phyloP scores from a whole-genome alignment of 2,888 invertebrate species.

The Plagodis dolabraria region DNA sequence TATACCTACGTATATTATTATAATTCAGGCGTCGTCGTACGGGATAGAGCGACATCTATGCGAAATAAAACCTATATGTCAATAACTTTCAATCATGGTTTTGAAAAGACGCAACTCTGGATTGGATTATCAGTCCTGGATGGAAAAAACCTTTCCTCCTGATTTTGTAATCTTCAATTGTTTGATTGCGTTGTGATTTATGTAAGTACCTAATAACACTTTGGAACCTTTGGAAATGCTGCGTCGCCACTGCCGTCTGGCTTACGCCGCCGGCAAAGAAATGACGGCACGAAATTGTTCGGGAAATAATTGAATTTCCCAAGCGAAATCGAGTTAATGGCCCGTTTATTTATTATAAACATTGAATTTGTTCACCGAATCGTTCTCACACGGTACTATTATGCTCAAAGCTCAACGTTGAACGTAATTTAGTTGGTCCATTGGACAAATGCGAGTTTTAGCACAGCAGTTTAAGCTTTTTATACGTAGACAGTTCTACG shows the following conservation, averaged over 20 bases:
- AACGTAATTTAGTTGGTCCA: slow-evolving; percentile 27
- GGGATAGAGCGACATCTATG: too few species aligned
- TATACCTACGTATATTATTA: too few species aligned
- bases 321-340: slow-evolving; percentile 54
- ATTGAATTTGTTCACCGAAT: slow-evolving; percentile 44
- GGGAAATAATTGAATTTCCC: slow-evolving; percentile 56
- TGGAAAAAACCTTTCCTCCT: slow-evolving; percentile 16
- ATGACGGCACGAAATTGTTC: slow-evolving; percentile 38
- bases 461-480: slow-evolving; percentile 6
- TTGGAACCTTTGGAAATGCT: slow-evolving; percentile 36
- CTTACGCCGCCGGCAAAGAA: slow-evolving; percentile 25
- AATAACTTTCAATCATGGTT: too few species aligned
- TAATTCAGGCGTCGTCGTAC: too few species aligned
- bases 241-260: background rate
- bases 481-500: too few species aligned
- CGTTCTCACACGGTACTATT: slow-evolving; percentile 39
- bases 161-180: slow-evolving; percentile 33
- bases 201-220: slow-evolving; percentile 30
- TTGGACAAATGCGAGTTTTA: slow-evolving; percentile 33
- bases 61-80: too few species aligned
- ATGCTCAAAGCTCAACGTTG: slow-evolving; percentile 30
- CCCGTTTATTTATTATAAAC: slow-evolving; percentile 56
- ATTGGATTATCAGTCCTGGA: too few species aligned
- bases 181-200: background rate
- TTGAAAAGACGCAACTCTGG: too few species aligned